These are phyloP conservation scores for Dolichotis patagonum DNA, from an alignment of 2,113 vertebrate species.

Conservation along the genomic window DNA sequence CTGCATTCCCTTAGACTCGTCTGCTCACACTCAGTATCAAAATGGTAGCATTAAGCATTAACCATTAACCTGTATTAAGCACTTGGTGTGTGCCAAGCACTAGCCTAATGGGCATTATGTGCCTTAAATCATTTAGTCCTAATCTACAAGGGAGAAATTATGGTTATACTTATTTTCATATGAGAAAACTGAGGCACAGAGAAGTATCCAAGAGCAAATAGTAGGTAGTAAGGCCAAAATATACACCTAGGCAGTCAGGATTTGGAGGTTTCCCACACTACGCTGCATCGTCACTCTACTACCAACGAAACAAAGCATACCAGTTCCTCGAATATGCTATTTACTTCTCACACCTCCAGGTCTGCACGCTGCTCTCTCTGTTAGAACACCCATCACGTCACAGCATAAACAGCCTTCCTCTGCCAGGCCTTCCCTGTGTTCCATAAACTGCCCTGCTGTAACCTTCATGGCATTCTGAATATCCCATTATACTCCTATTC, in stretches of 20 bases:
- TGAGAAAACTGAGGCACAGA: neutral
- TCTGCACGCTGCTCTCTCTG: neutral
- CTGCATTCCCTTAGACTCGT: neutral
- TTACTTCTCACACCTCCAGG: neutral
- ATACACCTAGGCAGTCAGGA: neutral
- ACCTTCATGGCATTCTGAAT: neutral
- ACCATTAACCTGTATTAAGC: neutral
- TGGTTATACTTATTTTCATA: neutral
- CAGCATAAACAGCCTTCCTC: neutral
- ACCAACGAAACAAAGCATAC: neutral
- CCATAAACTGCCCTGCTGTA: neutral
- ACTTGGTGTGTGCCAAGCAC: neutral
- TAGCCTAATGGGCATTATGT: neutral
- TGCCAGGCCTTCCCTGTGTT: neutral
- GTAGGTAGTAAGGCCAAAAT: neutral
- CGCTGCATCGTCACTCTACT: neutral
- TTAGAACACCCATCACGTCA: neutral
- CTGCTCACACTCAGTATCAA: neutral
- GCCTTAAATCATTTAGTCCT: neutral
- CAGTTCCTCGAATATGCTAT: neutral
- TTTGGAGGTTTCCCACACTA: neutral
- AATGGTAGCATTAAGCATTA: neutral
- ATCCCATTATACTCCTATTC: neutral
- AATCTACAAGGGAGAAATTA: neutral
- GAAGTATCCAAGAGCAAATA: neutral